Evolutionary conservation across 2,797 vertebrate genomes (phyloP).

Genomic region (Dendrocincla fuliginosa): DNA sequence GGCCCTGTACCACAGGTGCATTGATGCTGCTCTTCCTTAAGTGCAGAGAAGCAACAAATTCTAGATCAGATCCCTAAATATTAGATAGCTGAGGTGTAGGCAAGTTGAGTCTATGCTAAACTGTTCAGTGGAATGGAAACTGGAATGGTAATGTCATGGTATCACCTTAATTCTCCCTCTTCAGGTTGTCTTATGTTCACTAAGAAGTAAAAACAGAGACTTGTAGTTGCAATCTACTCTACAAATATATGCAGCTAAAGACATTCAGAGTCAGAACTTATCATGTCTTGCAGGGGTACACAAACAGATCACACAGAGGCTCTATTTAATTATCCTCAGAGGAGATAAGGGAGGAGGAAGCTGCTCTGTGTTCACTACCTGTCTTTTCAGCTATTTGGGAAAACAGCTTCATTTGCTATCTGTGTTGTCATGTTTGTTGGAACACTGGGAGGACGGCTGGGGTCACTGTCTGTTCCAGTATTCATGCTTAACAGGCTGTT

Average conservation of each 20-base stretch:
- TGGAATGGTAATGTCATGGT: neutral
- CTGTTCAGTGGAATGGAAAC: neutral
- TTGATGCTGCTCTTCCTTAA: neutral
- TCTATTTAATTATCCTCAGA: neutral
- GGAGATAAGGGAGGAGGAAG: neutral
- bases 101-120: neutral
- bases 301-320: neutral
- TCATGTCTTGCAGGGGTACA: neutral
- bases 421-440: neutral
- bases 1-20: neutral
- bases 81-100: neutral
- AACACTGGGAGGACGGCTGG: neutral
- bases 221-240: neutral
- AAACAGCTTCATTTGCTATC: neutral
- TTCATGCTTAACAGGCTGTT: slow-evolving; percentile 35
- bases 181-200: neutral
- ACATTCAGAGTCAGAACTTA: neutral
- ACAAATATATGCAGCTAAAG: neutral
- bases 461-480: slow-evolving; percentile 28
- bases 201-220: neutral
- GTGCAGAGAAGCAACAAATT: neutral
- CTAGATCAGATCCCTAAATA: neutral
- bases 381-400: neutral
- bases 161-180: neutral
- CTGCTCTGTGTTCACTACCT: neutral